A percentile compares a stretch with the other conserved stretches of the same genome.
These are phyloP conservation scores for Lepus townsendii DNA, from an alignment of 2,797 vertebrate species.

Conservation along the genomic window DNA sequence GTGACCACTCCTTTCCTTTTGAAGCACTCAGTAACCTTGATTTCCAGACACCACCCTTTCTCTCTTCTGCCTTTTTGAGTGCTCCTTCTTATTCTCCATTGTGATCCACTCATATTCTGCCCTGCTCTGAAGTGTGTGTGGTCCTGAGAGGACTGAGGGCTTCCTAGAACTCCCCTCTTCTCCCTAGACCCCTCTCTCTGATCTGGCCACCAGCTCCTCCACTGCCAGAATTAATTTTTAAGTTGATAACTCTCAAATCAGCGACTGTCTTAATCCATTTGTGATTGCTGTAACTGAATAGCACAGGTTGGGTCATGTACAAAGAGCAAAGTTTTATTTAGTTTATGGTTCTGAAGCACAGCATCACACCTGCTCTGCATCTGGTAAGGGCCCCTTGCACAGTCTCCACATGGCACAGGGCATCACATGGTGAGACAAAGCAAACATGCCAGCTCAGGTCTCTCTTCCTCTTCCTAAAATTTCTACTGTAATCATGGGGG, in stretches of 20 bases:
- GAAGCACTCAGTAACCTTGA: not conserved
- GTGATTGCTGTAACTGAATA: not conserved
- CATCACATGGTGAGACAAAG: not conserved
- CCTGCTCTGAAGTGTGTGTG: not conserved
- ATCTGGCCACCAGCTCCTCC: not conserved
- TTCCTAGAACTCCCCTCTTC: not conserved
- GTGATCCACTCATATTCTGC: no score
- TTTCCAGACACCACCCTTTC: no score
- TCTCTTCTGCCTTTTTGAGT: not conserved
- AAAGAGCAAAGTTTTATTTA: not conserved
- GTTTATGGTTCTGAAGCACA: not conserved
- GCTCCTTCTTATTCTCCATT: not conserved
- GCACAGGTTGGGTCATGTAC: not conserved
- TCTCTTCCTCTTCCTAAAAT: not conserved
- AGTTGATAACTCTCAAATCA: not conserved
- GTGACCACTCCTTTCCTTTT: not conserved
- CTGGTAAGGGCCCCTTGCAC: not conserved
- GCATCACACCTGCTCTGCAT: not conserved
- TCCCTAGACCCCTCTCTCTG: not conserved
- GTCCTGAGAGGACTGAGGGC: not conserved
- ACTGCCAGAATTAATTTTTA: not conserved
- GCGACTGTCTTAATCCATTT: not conserved
- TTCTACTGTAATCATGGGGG: not conserved
- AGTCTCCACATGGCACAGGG: no score
- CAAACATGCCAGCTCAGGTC: not conserved